Evolutionary conservation across 2,113 vertebrate species (phyloP), one percentile per base, ranked within the genome.

Genomic region (Eupsittula cactorum): DNA sequence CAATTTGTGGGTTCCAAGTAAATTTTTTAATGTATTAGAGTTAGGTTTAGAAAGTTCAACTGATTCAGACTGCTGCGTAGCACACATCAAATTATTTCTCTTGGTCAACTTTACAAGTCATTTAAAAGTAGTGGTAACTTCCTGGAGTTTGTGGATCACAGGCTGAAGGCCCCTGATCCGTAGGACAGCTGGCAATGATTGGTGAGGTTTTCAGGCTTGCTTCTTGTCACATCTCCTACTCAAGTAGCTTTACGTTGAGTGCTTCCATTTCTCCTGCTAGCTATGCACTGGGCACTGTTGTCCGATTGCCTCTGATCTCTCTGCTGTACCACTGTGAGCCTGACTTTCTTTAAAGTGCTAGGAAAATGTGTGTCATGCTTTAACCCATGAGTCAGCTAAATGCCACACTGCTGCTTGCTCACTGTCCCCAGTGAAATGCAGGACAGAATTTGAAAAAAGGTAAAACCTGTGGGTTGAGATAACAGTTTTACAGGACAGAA

Each of bases 371-470:
- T 13, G 3, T 13, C 44, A 28, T 46, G 16, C 7, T 59, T 79
- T 52, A 60, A 82, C 27, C 14, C 14, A 17, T 44, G 31, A 42
- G 18, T 20, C 8, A 39, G 59, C 23, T 46, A 60, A 73, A 50
- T 50, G 25, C 16, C 50, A 31, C 37, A 65, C 18, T 39, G 23
- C 4, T 39, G n/a, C 50, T 79, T 50, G 7, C 5, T 27, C 25
- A 11, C 9, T 70, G 13, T 44, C 16, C 49, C 6, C 33, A n/a
- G 37, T 3, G 24, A 24, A 3, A 7, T 39, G 3, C 3, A 14
- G 3, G 3, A 33, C 17, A 59, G 3, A 59, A 65, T 1, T 9
- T 4, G 18, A 16, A 73, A 65, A 35, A 27, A 25, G 6, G 0
- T 4, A 59, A 78, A 73, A 65, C 16, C 28, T 50, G 4, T 50